phyloP scores from a whole-genome alignment of 64 coral and sea anemone species.

The Pocillopora damicornis region DNA sequence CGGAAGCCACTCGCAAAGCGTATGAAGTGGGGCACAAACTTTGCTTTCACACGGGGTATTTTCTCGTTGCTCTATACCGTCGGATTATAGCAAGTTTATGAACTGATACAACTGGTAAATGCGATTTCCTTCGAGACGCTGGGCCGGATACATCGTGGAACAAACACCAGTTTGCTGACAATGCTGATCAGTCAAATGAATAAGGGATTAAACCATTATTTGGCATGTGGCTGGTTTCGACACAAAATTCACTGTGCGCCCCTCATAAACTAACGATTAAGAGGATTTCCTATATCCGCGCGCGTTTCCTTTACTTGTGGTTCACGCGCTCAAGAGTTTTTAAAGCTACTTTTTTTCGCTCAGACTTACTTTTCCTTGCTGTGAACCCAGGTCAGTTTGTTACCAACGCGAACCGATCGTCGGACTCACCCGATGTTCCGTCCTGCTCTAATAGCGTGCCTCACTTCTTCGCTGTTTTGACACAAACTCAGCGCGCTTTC shows the following conservation, averaged over 20 bases:
- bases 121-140: background rate
- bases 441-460: constrained; percentile 12
- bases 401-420: background rate
- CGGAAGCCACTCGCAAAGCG: background rate
- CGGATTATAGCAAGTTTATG: background rate
- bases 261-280: background rate
- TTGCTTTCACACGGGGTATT: too few relatives aligned
- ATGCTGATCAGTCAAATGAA: background rate
- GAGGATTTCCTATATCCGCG: constrained; percentile 6
- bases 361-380: constrained; percentile 22
- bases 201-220: background rate
- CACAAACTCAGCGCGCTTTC: constrained; percentile 10
- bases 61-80: background rate
- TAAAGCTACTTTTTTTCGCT: background rate
- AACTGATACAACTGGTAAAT: background rate
- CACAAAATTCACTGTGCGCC: background rate
- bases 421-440: background rate
- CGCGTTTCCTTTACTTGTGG: background rate
- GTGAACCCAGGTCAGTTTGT: background rate
- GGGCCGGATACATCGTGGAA: background rate
- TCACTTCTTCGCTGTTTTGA: constrained; percentile 7
- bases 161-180: constrained; percentile 3
- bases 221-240: background rate
- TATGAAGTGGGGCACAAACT: too few relatives aligned
- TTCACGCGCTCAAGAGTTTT: too few relatives aligned